These are phyloP conservation scores for Scolopax rusticola DNA, from an alignment of 2,797 vertebrate species.

Conservation along the genomic window DNA sequence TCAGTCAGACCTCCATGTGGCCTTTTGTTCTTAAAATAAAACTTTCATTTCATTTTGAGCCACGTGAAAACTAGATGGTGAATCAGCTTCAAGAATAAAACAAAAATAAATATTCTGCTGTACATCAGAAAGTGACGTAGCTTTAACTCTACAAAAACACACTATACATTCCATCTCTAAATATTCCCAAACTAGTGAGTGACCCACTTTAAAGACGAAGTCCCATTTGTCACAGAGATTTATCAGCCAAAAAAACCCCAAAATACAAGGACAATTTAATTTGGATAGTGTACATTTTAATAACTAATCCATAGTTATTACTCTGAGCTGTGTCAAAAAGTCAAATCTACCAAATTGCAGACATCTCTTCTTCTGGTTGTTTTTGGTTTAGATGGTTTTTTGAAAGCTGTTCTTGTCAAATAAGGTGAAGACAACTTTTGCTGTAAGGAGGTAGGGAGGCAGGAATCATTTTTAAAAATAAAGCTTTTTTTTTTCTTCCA, in stretches of 20 bases:
- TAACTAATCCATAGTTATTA: not conserved
- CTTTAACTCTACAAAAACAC: slow-evolving; percentile 25
- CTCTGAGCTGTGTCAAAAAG: not conserved
- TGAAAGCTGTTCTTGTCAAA: not conserved
- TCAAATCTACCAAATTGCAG: not conserved
- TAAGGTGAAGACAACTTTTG: not conserved
- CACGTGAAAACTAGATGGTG: not conserved
- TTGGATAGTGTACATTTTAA: not conserved
- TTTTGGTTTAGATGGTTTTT: not conserved
- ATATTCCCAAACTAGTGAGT: slow-evolving; percentile 7
- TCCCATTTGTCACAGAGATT: slow-evolving; percentile 28
- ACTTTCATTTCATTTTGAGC: not conserved
- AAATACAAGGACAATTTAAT: not conserved
- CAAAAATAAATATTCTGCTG: slow-evolving; percentile 29
- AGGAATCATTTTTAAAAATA: not conserved
- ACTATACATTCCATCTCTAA: not conserved
- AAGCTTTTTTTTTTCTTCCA: not conserved
- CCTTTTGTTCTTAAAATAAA: slow-evolving; percentile 47
- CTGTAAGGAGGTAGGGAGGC: not conserved
- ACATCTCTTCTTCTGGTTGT: not conserved
- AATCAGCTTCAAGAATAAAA: slow-evolving; percentile 50
- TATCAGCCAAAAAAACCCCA: not conserved
- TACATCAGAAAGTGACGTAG: slow-evolving; percentile 21
- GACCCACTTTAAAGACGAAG: slow-evolving; percentile 40
- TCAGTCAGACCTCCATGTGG: not conserved